phyloP scores from a whole-genome alignment of 2,888 invertebrate genomes.

The Cheilosia scutellata region DNA sequence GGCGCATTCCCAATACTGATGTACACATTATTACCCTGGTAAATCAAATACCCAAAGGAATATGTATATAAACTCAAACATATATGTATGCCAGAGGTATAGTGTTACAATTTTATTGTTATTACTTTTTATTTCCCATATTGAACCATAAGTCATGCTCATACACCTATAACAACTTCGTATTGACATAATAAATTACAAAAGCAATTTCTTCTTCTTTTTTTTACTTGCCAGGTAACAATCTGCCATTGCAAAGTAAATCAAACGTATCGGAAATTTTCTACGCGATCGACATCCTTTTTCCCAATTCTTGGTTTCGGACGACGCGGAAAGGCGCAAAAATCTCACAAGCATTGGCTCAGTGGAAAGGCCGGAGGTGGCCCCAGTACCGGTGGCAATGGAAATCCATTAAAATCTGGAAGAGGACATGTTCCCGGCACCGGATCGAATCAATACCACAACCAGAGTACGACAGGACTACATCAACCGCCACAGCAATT shows the following conservation, averaged over 20 bases:
- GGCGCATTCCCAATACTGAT: too few species aligned
- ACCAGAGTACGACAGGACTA: constrained; percentile 76
- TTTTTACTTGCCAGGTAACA: constrained; percentile 86
- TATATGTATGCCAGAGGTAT: too few species aligned
- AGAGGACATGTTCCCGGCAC: constrained; percentile 73
- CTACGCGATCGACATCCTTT: constrained; percentile 86
- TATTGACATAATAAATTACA: neutral
- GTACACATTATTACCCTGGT: too few species aligned
- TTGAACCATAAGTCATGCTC: too few species aligned
- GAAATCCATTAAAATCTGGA: constrained; percentile 74
- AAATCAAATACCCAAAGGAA: too few species aligned
- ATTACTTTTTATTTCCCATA: too few species aligned
- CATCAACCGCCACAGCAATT: constrained; percentile 79
- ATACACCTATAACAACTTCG: constrained; percentile 3
- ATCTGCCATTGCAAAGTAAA: constrained; percentile 92
- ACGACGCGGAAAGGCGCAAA: constrained; percentile 82
- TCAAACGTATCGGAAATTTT: constrained; percentile 89
- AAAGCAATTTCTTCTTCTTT: too few species aligned
- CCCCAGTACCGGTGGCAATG: constrained; percentile 73
- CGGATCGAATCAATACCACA: constrained; percentile 77
- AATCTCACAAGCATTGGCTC: constrained; percentile 86
- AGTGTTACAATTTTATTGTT: too few species aligned
- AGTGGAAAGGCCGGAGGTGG: constrained; percentile 85
- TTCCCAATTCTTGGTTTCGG: constrained; percentile 84
- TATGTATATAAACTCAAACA: too few species aligned